phyloP scores from a whole-genome alignment of 2,113 vertebrate genomes.

The Ptychochromis oligacanthus region DNA sequence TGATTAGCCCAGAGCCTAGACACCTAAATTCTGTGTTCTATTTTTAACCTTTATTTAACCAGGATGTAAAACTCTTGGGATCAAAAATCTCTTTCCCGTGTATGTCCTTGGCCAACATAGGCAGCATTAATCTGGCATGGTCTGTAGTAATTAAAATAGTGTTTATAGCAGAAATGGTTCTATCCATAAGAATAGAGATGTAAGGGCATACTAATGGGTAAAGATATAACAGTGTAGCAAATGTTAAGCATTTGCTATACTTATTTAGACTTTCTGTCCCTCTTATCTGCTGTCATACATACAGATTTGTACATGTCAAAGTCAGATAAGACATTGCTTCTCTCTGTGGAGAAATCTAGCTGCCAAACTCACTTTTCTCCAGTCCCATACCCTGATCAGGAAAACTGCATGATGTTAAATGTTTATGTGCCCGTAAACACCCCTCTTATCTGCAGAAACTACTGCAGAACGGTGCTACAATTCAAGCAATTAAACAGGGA shows the following conservation, averaged over 20 bases:
- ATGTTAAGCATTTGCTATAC: neutral
- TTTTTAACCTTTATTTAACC: neutral
- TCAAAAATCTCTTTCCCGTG: neutral
- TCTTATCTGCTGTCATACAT: neutral
- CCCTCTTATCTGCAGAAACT: neutral
- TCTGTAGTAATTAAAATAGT: neutral
- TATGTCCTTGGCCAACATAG: neutral
- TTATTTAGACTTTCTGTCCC: neutral
- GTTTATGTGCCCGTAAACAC: neutral
- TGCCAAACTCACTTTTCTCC: neutral
- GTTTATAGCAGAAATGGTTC: neutral
- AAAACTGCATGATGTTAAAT: neutral
- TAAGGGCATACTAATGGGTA: neutral
- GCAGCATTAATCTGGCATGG: neutral
- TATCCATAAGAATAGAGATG: neutral
- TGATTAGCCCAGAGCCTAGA: neutral
- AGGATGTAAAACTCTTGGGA: neutral
- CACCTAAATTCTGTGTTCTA: neutral
- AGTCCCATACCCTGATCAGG: neutral
- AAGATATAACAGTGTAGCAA: neutral
- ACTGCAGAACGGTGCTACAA: neutral
- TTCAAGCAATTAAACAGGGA: conserved; percentile 6
- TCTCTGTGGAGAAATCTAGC: neutral
- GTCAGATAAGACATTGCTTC: neutral
- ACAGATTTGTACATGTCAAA: neutral